These are phyloP conservation scores for Aleadryas rufinucha DNA, from an alignment of 2,113 vertebrate species.

Conservation along the genomic window DNA sequence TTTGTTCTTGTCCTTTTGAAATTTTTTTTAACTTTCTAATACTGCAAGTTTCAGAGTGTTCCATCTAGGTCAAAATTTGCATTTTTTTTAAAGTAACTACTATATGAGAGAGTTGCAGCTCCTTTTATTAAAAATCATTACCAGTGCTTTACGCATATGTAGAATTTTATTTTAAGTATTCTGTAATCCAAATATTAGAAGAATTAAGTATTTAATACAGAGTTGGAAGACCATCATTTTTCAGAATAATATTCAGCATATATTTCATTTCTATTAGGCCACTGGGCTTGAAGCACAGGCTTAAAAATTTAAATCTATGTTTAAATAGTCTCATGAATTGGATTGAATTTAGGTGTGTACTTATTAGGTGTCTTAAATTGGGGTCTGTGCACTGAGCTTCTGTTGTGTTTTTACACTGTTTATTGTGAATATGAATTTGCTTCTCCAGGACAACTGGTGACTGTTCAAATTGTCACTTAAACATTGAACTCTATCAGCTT, in stretches of 20 bases:
- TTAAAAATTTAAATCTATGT: neutral
- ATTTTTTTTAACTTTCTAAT: neutral
- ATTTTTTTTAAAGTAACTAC: neutral
- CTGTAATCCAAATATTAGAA: neutral
- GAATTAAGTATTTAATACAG: neutral
- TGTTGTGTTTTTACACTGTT: neutral
- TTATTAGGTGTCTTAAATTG: neutral
- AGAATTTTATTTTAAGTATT: neutral
- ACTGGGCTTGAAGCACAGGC: neutral
- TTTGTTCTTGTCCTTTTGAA: neutral
- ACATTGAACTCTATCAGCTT: neutral
- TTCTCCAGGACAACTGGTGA: neutral
- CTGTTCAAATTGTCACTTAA: neutral
- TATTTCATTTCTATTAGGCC: neutral
- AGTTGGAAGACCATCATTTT: neutral
- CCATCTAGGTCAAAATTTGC: slow-evolving; percentile 26
- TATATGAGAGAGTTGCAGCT: neutral
- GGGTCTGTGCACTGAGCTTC: neutral
- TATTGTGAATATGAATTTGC: neutral
- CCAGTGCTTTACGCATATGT: neutral
- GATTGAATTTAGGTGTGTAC: neutral
- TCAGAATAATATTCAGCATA: neutral
- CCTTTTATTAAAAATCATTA: neutral
- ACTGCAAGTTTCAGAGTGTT: neutral
- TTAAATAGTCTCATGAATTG: neutral